A percentile compares a stretch with the other conserved stretches of the same genome.
Evolutionary conservation across 2,888 invertebrate species (phyloP).

Genomic region (Omphaloscelis lunosa): DNA sequence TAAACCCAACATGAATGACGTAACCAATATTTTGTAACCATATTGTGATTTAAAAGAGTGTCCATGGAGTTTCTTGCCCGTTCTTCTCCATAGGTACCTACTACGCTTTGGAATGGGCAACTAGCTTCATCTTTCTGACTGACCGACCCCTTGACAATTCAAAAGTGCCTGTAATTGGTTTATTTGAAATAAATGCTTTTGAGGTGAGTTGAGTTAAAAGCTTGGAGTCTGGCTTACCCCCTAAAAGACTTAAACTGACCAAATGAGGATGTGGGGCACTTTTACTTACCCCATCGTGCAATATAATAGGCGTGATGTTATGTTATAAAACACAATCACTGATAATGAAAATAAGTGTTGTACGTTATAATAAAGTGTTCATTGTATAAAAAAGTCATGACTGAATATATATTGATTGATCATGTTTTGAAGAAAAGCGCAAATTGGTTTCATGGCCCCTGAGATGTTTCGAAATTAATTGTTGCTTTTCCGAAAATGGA

Average conservation of each 20-base stretch:
- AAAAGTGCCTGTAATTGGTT: no score
- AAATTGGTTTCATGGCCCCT: conserved; percentile 54
- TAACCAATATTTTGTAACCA: no score
- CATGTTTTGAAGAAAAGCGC: conserved; percentile 41
- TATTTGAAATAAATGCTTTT: no score
- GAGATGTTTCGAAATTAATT: conserved; percentile 56
- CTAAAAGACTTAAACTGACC: background rate
- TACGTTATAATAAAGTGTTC: conserved; percentile 46
- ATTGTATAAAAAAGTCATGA: conserved; percentile 51
- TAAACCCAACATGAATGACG: no score
- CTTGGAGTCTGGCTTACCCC: background rate
- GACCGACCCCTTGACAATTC: no score
- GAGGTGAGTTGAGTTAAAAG: no score
- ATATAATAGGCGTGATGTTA: background rate
- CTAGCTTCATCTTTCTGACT: no score
- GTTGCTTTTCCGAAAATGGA: conserved; percentile 44
- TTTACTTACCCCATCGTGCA: background rate
- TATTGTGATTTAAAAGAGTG: no score
- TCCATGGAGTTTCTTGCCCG: no score
- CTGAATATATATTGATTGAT: conserved; percentile 64
- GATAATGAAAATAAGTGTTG: conserved; percentile 48
- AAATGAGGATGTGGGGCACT: background rate
- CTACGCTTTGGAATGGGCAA: no score
- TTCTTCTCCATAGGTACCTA: no score
- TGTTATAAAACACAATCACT: conserved; percentile 15